Evolutionary conservation across 1,140 invertebrate genomes (phyloP).

Genomic region (Cotesia vestalis): DNA sequence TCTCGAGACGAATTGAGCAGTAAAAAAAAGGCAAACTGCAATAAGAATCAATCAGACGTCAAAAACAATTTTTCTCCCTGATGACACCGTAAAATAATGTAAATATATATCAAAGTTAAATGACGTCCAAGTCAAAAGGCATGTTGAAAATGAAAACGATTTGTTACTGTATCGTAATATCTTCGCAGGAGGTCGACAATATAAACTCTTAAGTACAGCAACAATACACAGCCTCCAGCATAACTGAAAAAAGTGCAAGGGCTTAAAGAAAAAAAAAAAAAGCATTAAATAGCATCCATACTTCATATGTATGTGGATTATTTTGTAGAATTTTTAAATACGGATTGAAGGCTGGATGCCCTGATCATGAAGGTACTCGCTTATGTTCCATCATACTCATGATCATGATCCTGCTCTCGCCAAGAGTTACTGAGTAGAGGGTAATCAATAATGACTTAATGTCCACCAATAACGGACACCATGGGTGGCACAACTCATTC

Average conservation of each 20-base stretch:
- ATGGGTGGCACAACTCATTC: slow-evolving; percentile 54
- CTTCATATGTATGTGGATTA: slow-evolving; percentile 24
- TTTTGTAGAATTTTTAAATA: slow-evolving; percentile 29
- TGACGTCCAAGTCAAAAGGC: slow-evolving; percentile 20
- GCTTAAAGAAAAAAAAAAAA: slow-evolving; percentile 31
- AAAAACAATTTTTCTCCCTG: slow-evolving; percentile 1
- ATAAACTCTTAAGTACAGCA: slow-evolving; percentile 39
- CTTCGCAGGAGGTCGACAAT: slow-evolving; percentile 44
- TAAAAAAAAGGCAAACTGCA: background rate
- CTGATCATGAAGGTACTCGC: too few species aligned
- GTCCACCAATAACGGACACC: slow-evolving; percentile 63
- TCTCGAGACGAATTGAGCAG: background rate
- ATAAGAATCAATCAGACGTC: background rate
- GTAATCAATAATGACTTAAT: slow-evolving; percentile 65
- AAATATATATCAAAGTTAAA: slow-evolving; percentile 10
- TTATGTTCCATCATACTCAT: background rate
- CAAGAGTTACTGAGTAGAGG: slow-evolving; percentile 37
- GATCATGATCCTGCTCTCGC: slow-evolving; percentile 43
- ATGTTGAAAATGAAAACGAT: slow-evolving; percentile 44
- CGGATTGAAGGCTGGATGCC: background rate
- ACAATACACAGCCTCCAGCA: background rate
- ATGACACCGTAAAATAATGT: background rate
- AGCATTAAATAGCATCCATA: slow-evolving; percentile 39
- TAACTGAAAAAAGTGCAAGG: too few species aligned
- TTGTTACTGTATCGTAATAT: slow-evolving; percentile 44